phyloP scores from a whole-genome alignment of 1,140 invertebrate species.

The Lutraria rhynchaena region DNA sequence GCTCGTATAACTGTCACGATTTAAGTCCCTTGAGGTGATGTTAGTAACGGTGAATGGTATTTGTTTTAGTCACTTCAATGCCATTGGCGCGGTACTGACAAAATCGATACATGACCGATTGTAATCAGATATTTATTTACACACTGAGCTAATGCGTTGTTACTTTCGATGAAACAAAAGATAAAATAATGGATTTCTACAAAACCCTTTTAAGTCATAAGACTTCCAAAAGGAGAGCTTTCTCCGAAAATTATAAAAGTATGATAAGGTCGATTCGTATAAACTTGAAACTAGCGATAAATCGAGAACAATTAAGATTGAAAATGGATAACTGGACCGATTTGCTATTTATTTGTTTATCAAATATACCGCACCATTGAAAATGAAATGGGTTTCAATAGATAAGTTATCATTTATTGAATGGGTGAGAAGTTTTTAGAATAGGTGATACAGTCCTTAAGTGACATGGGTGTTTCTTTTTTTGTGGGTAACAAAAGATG shows the following conservation, averaged over 20 bases:
- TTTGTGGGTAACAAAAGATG: too few relatives aligned
- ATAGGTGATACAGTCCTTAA: too few relatives aligned
- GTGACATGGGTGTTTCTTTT: too few relatives aligned
- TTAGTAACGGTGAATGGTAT: background rate
- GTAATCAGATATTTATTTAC: conserved; percentile 13
- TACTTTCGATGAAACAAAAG: conserved; percentile 7
- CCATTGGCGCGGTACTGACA: background rate
- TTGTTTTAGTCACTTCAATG: background rate
- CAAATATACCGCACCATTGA: background rate
- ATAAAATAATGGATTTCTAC: conserved; percentile 13
- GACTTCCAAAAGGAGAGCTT: too few relatives aligned
- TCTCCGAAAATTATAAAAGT: too few relatives aligned
- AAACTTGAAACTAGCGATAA: background rate
- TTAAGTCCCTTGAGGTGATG: background rate
- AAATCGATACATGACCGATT: conserved; percentile 22
- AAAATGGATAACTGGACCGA: background rate
- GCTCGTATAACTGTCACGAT: background rate
- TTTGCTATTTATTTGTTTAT: conserved; percentile 4
- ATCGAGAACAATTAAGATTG: conserved; percentile 14
- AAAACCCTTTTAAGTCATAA: background rate
- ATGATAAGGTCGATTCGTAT: too few relatives aligned
- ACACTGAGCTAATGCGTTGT: background rate
- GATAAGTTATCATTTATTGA: conserved; percentile 1
- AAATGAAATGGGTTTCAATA: conserved; percentile 9
- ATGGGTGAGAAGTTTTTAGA: too few relatives aligned